Evolutionary conservation across 2,797 vertebrate species (phyloP).

Genomic region (Coregonus ussuriensis): DNA sequence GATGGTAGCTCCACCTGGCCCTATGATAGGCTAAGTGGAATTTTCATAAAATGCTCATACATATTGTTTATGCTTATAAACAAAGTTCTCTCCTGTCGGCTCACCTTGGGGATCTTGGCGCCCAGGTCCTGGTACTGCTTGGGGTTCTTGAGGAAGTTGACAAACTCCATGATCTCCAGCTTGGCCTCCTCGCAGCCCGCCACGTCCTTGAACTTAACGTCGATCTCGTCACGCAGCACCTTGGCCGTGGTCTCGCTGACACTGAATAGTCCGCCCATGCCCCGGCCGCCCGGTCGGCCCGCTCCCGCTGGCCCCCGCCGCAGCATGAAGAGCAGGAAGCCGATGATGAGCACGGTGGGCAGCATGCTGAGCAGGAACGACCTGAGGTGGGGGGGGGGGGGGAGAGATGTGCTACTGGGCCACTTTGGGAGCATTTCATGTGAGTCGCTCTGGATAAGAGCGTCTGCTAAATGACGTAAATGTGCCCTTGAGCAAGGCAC

Average conservation of each 20-base stretch:
- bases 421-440: no score
- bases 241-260: conserved; percentile 97
- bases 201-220: conserved; percentile 96
- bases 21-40: no score
- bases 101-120: conserved; percentile 97
- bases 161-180: conserved; percentile 98
- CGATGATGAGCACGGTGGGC: conserved; percentile 88
- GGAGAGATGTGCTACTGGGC: background rate
- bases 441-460: no score
- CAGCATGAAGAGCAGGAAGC: conserved; percentile 88
- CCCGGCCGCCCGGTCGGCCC: conserved; percentile 87
- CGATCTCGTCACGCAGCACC: conserved; percentile 92
- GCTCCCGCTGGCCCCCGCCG: conserved; percentile 85
- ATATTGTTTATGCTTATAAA: background rate
- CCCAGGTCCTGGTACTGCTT: conserved; percentile 96
- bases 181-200: conserved; percentile 98
- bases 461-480: no score
- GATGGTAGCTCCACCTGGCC: no score
- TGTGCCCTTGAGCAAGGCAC: no score
- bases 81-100: background rate
- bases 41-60: no score
- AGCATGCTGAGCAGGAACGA: conserved; percentile 92
- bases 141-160: conserved; percentile 97
- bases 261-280: conserved; percentile 94
- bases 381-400: conserved; percentile 55